A percentile compares a stretch with the other conserved stretches of the same genome.
These are phyloP conservation scores for Artemia franciscana DNA, from an alignment of 1,140 invertebrate species.

Conservation along the genomic window DNA sequence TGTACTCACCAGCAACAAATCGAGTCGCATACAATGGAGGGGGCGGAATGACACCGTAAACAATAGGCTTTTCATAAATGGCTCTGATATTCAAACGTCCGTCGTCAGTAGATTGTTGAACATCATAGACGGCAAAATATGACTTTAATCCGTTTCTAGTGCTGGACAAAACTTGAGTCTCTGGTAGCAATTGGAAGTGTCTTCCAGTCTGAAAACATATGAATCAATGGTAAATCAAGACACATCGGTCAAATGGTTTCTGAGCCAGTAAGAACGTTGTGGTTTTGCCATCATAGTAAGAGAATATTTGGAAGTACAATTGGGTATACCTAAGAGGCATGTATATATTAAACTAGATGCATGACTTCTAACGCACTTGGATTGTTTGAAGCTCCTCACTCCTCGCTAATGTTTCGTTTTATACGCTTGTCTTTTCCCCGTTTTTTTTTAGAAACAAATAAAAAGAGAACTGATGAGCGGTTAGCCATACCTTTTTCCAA, in stretches of 20 bases:
- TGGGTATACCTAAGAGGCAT: too few relatives aligned
- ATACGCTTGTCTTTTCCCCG: too few relatives aligned
- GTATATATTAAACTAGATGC: too few relatives aligned
- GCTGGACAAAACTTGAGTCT: constrained; percentile 27
- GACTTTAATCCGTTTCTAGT: constrained; percentile 37
- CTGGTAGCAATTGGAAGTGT: constrained; percentile 25
- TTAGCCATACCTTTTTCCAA: too few relatives aligned
- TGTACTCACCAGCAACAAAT: constrained; percentile 43
- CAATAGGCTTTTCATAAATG: constrained; percentile 22
- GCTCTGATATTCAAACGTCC: constrained; percentile 39
- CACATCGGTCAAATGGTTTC: constrained; percentile 1
- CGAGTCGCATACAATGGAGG: constrained; percentile 50
- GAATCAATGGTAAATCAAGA: background rate
- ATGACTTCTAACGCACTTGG: too few relatives aligned
- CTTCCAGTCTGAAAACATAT: constrained; percentile 11
- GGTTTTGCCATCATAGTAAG: too few relatives aligned
- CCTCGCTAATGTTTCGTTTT: too few relatives aligned
- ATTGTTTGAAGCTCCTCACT: too few relatives aligned
- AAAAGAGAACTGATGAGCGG: too few relatives aligned
- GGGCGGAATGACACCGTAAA: constrained; percentile 28
- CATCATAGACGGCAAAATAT: constrained; percentile 39
- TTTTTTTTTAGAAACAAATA: too few relatives aligned
- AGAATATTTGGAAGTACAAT: too few relatives aligned
- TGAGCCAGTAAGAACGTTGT: too few relatives aligned
- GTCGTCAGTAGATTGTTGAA: constrained; percentile 20